phyloP scores from a whole-genome alignment of 2,888 invertebrate genomes.

The Cylindroiulus punctatus region DNA sequence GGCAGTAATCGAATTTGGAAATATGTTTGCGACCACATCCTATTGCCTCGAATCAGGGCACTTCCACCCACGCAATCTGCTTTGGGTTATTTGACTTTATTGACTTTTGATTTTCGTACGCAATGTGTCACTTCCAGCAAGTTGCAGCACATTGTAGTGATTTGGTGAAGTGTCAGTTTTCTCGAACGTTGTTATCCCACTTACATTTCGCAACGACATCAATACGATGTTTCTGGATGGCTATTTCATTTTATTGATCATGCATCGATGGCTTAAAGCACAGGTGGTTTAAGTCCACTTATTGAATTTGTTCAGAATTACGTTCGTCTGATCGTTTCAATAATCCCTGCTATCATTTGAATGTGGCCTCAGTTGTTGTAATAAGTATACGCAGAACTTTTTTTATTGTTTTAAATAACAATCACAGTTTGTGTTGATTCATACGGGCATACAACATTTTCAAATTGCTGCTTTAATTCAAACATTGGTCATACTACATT shows the following conservation, averaged over 20 bases:
- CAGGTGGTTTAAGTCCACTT: too few species aligned
- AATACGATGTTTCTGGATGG: background rate
- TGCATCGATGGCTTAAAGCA: background rate
- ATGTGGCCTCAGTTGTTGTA: too few species aligned
- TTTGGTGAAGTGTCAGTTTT: background rate
- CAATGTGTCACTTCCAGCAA: background rate
- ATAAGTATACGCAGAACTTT: too few species aligned
- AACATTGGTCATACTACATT: too few species aligned
- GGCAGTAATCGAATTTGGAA: conserved; percentile 7
- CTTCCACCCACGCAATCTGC: conserved; percentile 18
- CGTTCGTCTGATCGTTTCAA: too few species aligned
- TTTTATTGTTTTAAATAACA: too few species aligned
- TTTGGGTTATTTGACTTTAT: background rate
- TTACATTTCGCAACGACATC: background rate
- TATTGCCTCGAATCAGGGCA: background rate
- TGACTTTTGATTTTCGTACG: conserved; percentile 28
- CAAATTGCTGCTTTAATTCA: too few species aligned
- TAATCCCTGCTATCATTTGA: too few species aligned
- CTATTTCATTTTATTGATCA: background rate
- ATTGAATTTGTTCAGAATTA: too few species aligned
- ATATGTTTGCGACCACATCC: background rate
- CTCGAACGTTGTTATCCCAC: background rate
- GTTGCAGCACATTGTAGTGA: background rate
- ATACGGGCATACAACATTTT: too few species aligned
- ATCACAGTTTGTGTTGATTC: too few species aligned